Evolutionary conservation across 2,888 invertebrate species (phyloP), one percentile per base, ranked within the genome.

Genomic region (Horisme vitalbata): DNA sequence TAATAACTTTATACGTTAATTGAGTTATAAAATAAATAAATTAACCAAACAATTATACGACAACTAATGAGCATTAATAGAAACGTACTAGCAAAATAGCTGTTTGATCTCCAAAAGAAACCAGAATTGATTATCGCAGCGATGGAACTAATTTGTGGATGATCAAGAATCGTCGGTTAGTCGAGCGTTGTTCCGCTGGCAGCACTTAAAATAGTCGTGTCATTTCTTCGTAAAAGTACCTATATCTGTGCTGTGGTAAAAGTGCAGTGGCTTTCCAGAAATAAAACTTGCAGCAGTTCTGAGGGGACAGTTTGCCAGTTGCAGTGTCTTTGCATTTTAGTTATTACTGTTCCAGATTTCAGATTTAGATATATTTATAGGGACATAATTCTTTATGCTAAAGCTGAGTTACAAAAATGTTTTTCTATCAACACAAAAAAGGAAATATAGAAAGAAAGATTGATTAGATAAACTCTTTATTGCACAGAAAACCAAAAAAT

Each of bases 101-200:
- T n/a, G 9, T n/a, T 23, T 3, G 9, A 23, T 23, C n/a, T 23
- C 23, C n/a, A 23, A 26, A 31, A 36, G 35, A 36, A 41, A 33
- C 26, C 10, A 26, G 11, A 55, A 57, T 52, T 58, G 59, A 70
- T 69, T 63, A 69, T 67, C 66, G 63, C 58, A 63, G 61, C 52
- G 58, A 60, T 67, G 68, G 67, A 79, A 75, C 75, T 65, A 74
- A 79, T 79, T 74, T 66, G 71, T 69, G 73, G 72, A 79, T 71
- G 69, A 70, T 67, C 48, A 54, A 52, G 53, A 59, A 54, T 61
- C 52, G 59, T 53, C 54, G 59, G 53, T 6, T 56, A 63, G 57
- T 61, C 59, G 57, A 68, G 65, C 63, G 61, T 55, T 45, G 54
- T 65, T 68, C 66, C 64, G 61, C 45, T 45, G 53, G 44, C 52